Base-by-base conservation (phyloP, 2,888 invertebrate species). In the Zaprionus obscuricornis region DNA sequence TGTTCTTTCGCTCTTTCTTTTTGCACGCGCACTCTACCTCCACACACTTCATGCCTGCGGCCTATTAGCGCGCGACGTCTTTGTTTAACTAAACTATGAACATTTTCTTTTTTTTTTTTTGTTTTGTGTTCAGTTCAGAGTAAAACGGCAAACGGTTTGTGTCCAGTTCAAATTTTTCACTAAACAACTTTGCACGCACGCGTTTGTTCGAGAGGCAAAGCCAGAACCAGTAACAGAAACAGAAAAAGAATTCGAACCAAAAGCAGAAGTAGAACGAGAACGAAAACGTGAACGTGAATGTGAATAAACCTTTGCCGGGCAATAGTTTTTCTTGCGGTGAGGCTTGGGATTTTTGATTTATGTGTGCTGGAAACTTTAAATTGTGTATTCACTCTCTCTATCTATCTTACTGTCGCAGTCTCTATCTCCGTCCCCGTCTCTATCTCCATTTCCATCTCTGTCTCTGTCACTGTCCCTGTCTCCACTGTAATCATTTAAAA, bases 141-240 rank as follows among this genome's bases (percentile, higher is more conserved):
- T 42, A 55, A 33, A 70, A 51, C 71, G 71, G 46, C 70, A 66
- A 46, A 66, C 58, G 34, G 57, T 72, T 72, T 54, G 20, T 54
- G 84, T 85, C 79, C 86, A 81, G 79, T 81, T 79, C 64, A 75
- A 85, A 70, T 85, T 81, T 76, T 70, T 66, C 79, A 73, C 68
- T 83, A 85, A 83, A 76, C 76, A 85, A 81, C 86, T 72, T 75
- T 85, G 81, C 86, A 81, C 86, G 86, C 86, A 85, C 70, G 56
- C 85, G 52, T 51, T 49, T 56, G 49, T n/a, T n/a, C 36, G 51
- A 42, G 39, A 33, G n/a, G n/a, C 11, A 34, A 34, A 3, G 10
- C 14, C 14, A 34, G 27, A 52, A 52, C 7, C 27, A 20, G 40
- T 31, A 42, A 6, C 42, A 8, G 22, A 39, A 33, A 4, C 11